These are phyloP conservation scores for Sinodicranocentrus sp. DNA, from an alignment of 2,888 invertebrate genomes.

Conservation along the genomic window DNA sequence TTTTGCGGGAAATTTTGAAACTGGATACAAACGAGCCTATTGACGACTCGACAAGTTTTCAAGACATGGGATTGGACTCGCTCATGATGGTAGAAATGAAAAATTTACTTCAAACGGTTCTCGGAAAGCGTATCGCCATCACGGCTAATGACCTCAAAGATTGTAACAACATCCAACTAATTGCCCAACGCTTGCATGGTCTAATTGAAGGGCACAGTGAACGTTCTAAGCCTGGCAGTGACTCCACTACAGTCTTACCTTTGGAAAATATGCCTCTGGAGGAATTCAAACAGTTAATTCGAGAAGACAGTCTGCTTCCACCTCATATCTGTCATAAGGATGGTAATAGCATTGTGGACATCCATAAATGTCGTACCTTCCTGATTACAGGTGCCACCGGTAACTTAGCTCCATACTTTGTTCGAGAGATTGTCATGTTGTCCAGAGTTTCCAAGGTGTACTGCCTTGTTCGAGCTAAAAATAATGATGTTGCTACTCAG, in stretches of 20 bases:
- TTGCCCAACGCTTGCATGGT: conserved; percentile 18
- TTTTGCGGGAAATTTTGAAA: conserved; percentile 43
- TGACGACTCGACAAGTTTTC: conserved; percentile 38
- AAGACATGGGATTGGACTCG: conserved; percentile 53
- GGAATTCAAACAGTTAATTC: neutral
- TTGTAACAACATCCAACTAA: conserved; percentile 28
- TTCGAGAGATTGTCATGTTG: neutral
- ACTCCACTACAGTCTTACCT: neutral
- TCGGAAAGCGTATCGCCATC: conserved; percentile 33
- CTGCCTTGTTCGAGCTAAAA: conserved; percentile 9
- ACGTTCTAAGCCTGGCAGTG: neutral
- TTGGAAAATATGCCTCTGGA: neutral
- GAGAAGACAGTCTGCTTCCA: conserved; percentile 11
- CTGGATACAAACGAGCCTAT: conserved; percentile 43
- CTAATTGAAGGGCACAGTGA: conserved; percentile 8
- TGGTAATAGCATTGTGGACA: neutral
- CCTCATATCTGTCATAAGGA: neutral
- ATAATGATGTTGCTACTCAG: neutral
- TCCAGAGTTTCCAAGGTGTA: neutral
- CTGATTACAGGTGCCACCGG: conserved; percentile 22
- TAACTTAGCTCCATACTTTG: neutral
- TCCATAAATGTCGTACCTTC: neutral
- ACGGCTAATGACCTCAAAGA: conserved; percentile 43
- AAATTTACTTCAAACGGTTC: conserved; percentile 41
- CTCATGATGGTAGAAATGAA: conserved; percentile 63